Base-by-base conservation (phyloP, 2,888 invertebrate genomes). In the Cephus runcator region DNA sequence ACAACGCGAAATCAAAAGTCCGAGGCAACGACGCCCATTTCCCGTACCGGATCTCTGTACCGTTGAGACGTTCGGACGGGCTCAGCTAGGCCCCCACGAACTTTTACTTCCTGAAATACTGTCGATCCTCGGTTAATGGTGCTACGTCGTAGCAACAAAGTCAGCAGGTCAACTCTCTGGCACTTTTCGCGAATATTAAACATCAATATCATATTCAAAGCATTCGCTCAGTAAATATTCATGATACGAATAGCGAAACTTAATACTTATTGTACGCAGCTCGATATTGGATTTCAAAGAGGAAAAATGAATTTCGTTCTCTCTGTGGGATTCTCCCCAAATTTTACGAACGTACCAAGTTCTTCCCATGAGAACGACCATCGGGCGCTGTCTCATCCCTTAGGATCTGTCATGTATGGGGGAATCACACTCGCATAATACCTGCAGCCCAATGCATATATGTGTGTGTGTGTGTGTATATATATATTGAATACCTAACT, bases 281-380 rank as follows among this genome's bases (percentile, higher is more conserved):
- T 71, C 33, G 71, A 31, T 71, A 71, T 71, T 71, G 12, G 71
- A 71, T 71, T 71, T 71, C 71, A 71, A 31, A 71, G 71, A 71
- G 31, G 71, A 4, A 34, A 71, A 71, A 71, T 71, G 31, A 71
- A 71, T 71, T 71, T 71, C 23, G 23, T 56, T 56, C 56, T 15
- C 23, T 56, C 23, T 56, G 2, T 23, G 56, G 56, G 23, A 56
- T 56, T 56, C 23, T 1, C 23, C 9, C 56, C 56, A 15, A 56
- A 23, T 56, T 56, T 56, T 23, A 23, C 23, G 56, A 56, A 56
- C 23, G 9, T 23, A 56, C 56, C 56, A 56, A 56, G 56, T 56
- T 23, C 23, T 23, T 56, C 56, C 56, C 23, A 56, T 56, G 56
- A 56, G 56, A 56, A 23, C 23, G 23, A 15, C 56, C 56, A 56